Evolutionary conservation across 2,888 invertebrate genomes (phyloP).

Genomic region (Carabus problematicus): DNA sequence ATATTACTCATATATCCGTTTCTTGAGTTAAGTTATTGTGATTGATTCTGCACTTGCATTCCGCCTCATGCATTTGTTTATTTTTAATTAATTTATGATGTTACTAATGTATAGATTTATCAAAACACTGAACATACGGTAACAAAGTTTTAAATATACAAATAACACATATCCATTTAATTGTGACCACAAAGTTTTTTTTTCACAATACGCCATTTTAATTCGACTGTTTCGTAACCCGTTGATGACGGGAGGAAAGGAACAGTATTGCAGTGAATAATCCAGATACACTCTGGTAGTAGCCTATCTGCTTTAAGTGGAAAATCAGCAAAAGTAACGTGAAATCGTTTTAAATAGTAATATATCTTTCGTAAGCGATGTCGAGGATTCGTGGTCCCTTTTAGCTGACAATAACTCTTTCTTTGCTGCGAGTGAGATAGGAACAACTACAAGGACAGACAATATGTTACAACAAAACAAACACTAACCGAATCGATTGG

Average conservation of each 20-base stretch:
- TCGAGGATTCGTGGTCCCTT: neutral
- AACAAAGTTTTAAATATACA: constrained; percentile 47
- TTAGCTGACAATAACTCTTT: neutral
- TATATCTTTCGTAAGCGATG: constrained; percentile 18
- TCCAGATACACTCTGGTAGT: too few relatives aligned
- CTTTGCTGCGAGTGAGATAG: neutral
- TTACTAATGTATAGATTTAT: constrained; percentile 50
- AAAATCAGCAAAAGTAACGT: too few relatives aligned
- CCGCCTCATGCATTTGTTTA: constrained; percentile 26
- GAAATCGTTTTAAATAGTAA: constrained; percentile 25
- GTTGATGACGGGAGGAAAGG: too few relatives aligned
- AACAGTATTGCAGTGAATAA: too few relatives aligned
- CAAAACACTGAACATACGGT: constrained; percentile 48
- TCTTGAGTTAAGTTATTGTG: constrained; percentile 5
- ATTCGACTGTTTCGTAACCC: neutral
- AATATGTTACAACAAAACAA: constrained; percentile 24
- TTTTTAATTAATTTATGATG: constrained; percentile 36
- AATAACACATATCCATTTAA: constrained; percentile 50
- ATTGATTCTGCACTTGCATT: constrained; percentile 29
- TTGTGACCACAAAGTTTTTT: constrained; percentile 44
- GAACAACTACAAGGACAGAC: too few relatives aligned
- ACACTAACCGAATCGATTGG: constrained; percentile 25
- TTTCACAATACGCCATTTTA: constrained; percentile 31
- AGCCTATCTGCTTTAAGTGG: too few relatives aligned
- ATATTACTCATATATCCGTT: too few relatives aligned